phyloP scores from a whole-genome alignment of 2,888 invertebrate genomes.

The Volucella bombylans region DNA sequence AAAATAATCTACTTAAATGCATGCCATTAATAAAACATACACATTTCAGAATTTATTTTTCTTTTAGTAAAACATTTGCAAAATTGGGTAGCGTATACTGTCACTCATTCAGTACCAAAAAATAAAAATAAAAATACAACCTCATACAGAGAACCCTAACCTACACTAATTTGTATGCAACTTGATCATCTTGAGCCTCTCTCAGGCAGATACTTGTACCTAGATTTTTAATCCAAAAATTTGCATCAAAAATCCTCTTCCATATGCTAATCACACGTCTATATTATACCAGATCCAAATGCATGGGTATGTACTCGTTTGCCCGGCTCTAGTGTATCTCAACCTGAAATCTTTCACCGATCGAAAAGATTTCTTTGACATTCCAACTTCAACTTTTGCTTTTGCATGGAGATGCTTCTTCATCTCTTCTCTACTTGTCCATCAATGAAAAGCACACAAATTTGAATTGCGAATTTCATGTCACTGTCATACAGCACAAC shows the following conservation, averaged over 20 bases:
- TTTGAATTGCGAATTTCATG: slow-evolving; percentile 80
- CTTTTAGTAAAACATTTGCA: too few relatives aligned
- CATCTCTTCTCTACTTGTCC: slow-evolving; percentile 27
- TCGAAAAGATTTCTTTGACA: slow-evolving; percentile 46
- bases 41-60: too few relatives aligned
- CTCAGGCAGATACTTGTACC: slow-evolving; percentile 3
- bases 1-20: too few relatives aligned
- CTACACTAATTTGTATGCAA: slow-evolving; percentile 67
- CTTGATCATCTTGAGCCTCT: slow-evolving; percentile 46
- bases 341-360: slow-evolving; percentile 64
- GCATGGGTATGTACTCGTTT: neutral
- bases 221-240: slow-evolving; percentile 33
- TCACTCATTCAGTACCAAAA: too few relatives aligned
- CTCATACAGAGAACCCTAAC: slow-evolving; percentile 33
- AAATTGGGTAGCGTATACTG: too few relatives aligned
- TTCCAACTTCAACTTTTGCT: slow-evolving; percentile 28
- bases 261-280: slow-evolving; percentile 64
- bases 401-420: neutral
- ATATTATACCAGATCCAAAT: slow-evolving; percentile 64
- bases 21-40: too few relatives aligned
- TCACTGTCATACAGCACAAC: slow-evolving; percentile 72
- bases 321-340: slow-evolving; percentile 37
- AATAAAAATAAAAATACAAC: too few relatives aligned
- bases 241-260: slow-evolving; percentile 62
- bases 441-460: slow-evolving; percentile 64